These are phyloP conservation scores for Chymomyza amoena DNA, from an alignment of 2,888 invertebrate genomes.

Conservation along the genomic window DNA sequence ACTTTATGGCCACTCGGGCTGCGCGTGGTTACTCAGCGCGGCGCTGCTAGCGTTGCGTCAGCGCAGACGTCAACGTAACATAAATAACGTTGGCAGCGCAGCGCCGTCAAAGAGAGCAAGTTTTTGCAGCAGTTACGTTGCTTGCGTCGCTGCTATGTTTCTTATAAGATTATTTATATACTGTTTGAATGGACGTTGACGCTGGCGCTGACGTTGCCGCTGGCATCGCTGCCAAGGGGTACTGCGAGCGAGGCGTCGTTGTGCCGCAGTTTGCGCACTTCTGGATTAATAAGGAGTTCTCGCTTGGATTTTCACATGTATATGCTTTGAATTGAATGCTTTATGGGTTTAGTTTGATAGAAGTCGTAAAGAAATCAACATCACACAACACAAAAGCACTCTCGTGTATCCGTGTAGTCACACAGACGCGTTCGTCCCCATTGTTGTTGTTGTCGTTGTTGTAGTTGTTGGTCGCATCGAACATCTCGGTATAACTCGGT, in stretches of 20 bases:
- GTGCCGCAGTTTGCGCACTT: constrained; percentile 43
- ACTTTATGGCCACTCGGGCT: constrained; percentile 51
- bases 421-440: constrained; percentile 28
- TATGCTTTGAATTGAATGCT: constrained; percentile 79
- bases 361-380: constrained; percentile 80
- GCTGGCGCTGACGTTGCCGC: constrained; percentile 7
- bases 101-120: background rate
- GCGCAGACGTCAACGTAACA: constrained; percentile 11
- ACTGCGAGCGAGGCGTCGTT: constrained; percentile 33
- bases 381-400: constrained; percentile 72
- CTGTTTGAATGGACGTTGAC: constrained; percentile 36
- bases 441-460: constrained; percentile 13
- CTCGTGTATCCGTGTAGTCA: constrained; percentile 41
- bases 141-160: constrained; percentile 52
- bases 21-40: too few relatives aligned
- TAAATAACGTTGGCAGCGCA: constrained; percentile 38
- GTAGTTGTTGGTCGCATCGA: constrained; percentile 14
- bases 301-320: constrained; percentile 80
- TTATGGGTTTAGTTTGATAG: constrained; percentile 80
- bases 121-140: constrained; percentile 17
- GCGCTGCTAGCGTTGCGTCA: constrained; percentile 25
- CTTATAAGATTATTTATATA: constrained; percentile 77
- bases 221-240: constrained; percentile 1
- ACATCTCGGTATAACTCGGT: background rate
- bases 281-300: constrained; percentile 79